A percentile compares a stretch with the other conserved stretches of the same genome.
These are phyloP conservation scores for Pterocles burchelli DNA, from an alignment of 2,113 vertebrate species.

Conservation along the genomic window DNA sequence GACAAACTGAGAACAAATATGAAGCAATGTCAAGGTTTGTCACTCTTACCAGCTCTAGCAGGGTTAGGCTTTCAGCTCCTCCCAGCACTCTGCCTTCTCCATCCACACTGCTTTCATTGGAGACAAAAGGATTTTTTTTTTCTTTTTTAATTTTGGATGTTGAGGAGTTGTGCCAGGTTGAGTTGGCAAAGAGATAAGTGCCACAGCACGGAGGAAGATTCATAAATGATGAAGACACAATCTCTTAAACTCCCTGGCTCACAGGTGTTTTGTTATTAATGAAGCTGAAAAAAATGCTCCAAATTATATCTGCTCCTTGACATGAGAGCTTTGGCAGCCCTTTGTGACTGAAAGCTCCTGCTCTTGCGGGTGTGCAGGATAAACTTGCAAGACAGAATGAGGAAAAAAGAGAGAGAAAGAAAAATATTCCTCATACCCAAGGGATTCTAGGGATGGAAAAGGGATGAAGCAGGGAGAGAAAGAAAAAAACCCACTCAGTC, in stretches of 20 bases:
- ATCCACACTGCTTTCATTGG: not conserved
- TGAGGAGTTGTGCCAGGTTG: slow-evolving; percentile 43
- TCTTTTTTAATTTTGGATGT: slow-evolving; percentile 10
- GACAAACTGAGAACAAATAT: not conserved
- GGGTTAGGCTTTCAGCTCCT: not conserved
- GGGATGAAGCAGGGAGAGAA: not conserved
- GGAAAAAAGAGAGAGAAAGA: not conserved
- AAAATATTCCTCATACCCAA: slow-evolving; percentile 11
- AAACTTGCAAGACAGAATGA: slow-evolving; percentile 20
- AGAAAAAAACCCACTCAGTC: not conserved
- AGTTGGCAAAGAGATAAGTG: slow-evolving; percentile 54
- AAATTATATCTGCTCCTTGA: slow-evolving; percentile 56
- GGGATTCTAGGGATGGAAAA: not conserved
- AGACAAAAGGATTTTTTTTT: not conserved
- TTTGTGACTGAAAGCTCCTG: slow-evolving; percentile 39
- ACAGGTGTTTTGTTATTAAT: slow-evolving; percentile 71
- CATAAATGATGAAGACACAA: slow-evolving; percentile 63
- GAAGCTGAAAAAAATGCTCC: slow-evolving; percentile 65
- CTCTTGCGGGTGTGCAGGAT: slow-evolving; percentile 52
- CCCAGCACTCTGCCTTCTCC: not conserved
- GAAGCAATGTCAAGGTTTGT: not conserved
- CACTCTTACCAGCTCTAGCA: not conserved
- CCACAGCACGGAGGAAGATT: slow-evolving; percentile 56
- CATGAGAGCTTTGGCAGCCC: slow-evolving; percentile 40
- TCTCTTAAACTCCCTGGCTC: slow-evolving; percentile 50